Percentiles rank a stretch among this genome's conserved stretches.
Conservation (phyloP, 2,797 vertebrate species). For the Hydrocynus forskahlii region DNA sequence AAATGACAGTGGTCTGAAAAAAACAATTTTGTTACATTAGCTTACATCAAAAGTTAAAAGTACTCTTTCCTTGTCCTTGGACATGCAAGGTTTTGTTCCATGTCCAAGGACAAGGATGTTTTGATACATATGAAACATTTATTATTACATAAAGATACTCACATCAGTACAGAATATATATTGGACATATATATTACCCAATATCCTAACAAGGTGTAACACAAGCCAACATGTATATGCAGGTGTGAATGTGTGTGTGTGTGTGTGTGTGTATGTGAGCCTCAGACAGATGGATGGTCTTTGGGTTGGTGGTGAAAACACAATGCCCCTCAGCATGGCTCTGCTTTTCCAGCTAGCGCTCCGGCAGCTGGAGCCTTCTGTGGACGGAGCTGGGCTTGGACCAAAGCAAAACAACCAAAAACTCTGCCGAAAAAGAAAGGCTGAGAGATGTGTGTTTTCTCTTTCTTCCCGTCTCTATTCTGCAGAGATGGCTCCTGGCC, state of each 20-base stretch:
- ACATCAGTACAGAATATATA: too few relatives aligned
- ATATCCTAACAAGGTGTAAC: neutral
- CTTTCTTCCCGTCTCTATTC: slow-evolving; percentile 46
- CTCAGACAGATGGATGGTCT: slow-evolving; percentile 47
- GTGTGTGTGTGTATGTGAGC: slow-evolving; percentile 58
- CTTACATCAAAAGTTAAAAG: too few relatives aligned
- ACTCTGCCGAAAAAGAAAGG: slow-evolving; percentile 56
- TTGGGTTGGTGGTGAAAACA: slow-evolving; percentile 60
- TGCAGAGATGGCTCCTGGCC: slow-evolving; percentile 68
- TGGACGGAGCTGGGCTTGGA: slow-evolving; percentile 67
- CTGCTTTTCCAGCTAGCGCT: slow-evolving; percentile 67
- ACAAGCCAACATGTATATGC: slow-evolving; percentile 47
- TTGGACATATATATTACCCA: neutral
- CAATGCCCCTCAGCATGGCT: slow-evolving; percentile 70
- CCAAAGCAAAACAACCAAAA: slow-evolving; percentile 75
- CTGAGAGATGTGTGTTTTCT: slow-evolving; percentile 23
- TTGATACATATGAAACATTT: too few relatives aligned
- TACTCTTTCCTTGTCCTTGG: too few relatives aligned
- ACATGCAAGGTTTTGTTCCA: too few relatives aligned
- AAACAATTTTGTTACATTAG: too few relatives aligned
- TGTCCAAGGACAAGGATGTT: too few relatives aligned
- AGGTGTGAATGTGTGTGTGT: slow-evolving; percentile 52
- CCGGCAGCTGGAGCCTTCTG: slow-evolving; percentile 71
- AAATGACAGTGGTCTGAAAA: too few relatives aligned
- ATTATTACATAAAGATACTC: neutral